A percentile compares a stretch with the other conserved stretches of the same genome.
phyloP scores from a whole-genome alignment of 2,888 invertebrate genomes.

The Temnothorax ravouxi region DNA sequence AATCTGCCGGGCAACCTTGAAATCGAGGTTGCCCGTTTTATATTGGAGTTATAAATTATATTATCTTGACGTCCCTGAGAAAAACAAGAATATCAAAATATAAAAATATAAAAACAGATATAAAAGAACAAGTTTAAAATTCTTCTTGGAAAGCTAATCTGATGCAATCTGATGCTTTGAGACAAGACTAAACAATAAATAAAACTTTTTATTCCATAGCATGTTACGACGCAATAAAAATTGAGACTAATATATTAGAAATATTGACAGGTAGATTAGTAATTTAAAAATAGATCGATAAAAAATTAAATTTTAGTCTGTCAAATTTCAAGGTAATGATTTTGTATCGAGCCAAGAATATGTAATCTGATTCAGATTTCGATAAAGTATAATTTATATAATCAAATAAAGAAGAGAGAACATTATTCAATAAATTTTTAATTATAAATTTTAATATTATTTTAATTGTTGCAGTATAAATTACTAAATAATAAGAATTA shows the following conservation, averaged over 20 bases:
- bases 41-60: background rate
- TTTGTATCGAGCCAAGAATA: background rate
- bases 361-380: too few species aligned
- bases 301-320: background rate
- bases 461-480: background rate
- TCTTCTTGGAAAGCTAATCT: background rate
- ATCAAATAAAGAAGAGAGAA: background rate
- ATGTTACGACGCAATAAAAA: background rate
- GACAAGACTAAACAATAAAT: background rate
- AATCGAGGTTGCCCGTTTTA: background rate
- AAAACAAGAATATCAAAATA: background rate
- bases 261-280: background rate
- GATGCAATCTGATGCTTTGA: background rate
- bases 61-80: background rate
- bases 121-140: fast-evolving
- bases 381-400: background rate
- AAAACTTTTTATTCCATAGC: background rate
- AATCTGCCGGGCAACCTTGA: background rate
- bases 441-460: background rate
- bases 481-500: background rate
- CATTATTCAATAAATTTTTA: background rate
- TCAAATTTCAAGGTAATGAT: background rate
- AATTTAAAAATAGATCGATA: background rate
- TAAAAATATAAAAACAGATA: too few species aligned
- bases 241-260: background rate